Conservation (phyloP, 1,140 invertebrate genomes). For the Planococcus citri region DNA sequence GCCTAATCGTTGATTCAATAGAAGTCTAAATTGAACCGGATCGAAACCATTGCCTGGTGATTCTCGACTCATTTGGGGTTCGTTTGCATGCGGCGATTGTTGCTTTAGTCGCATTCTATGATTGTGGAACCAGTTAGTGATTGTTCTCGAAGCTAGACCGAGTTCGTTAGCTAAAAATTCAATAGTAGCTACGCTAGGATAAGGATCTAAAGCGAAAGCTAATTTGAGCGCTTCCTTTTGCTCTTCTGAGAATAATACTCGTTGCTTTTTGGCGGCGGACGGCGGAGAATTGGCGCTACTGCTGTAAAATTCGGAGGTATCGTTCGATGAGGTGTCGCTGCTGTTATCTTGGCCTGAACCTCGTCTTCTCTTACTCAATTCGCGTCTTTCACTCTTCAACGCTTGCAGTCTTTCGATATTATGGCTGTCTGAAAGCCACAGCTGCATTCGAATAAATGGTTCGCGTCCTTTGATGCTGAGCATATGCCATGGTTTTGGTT, state of each 20-base stretch:
- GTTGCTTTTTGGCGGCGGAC: conserved; percentile 70
- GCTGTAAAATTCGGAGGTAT: conserved; percentile 78
- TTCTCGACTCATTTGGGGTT: conserved; percentile 38
- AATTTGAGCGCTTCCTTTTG: conserved; percentile 91
- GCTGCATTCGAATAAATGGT: conserved; percentile 95
- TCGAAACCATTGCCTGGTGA: conserved; percentile 56
- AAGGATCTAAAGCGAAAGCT: conserved; percentile 89
- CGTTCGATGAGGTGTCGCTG: conserved; percentile 73
- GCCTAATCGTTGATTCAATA: conserved; percentile 68
- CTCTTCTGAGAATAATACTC: conserved; percentile 90
- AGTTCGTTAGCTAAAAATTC: conserved; percentile 87
- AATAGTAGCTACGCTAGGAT: conserved; percentile 88
- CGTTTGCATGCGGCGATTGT: conserved; percentile 47
- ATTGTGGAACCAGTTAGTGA: conserved; percentile 99
- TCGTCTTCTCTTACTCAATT: conserved; percentile 73
- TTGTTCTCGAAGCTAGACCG: conserved; percentile 83
- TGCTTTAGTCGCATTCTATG: conserved; percentile 97
- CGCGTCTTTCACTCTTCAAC: conserved; percentile 75
- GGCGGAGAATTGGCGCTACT: conserved; percentile 48
- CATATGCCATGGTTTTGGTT: conserved; percentile 99
- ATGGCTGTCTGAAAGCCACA: conserved; percentile 88
- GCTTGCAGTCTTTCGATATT: conserved; percentile 80
- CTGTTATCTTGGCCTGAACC: conserved; percentile 50
- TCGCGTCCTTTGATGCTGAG: conserved; percentile 94
- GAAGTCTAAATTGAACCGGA: conserved; percentile 74